These are phyloP conservation scores for Mastomys natalensis DNA, from an alignment of 2,113 vertebrate genomes.

Conservation along the genomic window DNA sequence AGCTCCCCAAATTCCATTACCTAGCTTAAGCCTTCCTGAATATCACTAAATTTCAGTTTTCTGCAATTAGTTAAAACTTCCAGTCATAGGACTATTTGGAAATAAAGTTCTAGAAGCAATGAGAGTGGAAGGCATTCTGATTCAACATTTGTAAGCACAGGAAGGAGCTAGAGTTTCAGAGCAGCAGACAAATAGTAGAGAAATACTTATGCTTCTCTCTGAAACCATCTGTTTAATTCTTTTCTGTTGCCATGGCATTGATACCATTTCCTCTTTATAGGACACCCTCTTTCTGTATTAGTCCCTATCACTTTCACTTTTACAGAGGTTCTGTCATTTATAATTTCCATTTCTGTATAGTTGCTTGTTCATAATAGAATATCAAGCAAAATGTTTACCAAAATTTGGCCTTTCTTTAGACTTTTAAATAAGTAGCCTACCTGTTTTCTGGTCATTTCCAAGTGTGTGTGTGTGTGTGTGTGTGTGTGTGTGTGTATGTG, in stretches of 20 bases:
- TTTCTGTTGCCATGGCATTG: background rate
- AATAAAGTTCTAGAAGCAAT: constrained; percentile 7
- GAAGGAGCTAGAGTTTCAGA: background rate
- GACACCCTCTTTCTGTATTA: background rate
- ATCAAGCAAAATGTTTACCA: background rate
- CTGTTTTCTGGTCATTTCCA: background rate
- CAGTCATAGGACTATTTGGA: background rate
- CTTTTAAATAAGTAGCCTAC: background rate
- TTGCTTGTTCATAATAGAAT: background rate
- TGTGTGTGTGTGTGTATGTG: background rate
- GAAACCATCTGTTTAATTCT: background rate
- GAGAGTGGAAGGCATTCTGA: background rate
- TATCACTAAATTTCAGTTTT: background rate
- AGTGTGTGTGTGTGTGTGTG: background rate
- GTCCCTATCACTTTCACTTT: background rate
- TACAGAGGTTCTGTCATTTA: background rate
- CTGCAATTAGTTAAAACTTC: constrained; percentile 15
- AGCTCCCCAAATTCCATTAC: background rate
- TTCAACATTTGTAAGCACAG: background rate
- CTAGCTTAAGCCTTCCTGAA: background rate
- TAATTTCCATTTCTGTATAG: background rate
- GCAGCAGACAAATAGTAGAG: background rate
- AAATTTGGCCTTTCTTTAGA: background rate
- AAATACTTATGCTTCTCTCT: background rate
- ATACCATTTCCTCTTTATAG: background rate